A percentile compares a stretch with the other conserved stretches of the same genome.
Conservation (phyloP, 2,797 vertebrate species). For the Argya squamiceps region DNA sequence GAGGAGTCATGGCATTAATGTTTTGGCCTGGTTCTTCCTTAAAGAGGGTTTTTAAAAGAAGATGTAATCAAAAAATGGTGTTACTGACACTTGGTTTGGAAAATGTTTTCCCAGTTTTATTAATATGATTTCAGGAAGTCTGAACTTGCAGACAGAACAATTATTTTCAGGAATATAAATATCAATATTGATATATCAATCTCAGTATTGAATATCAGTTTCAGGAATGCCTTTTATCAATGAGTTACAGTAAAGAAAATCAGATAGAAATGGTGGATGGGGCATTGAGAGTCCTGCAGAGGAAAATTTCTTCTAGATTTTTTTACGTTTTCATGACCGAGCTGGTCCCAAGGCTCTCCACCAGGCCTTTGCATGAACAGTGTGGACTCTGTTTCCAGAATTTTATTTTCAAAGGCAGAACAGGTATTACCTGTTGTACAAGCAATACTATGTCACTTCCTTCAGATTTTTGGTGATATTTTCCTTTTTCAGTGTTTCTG, state of each 20-base stretch:
- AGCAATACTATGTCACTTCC: accelerated
- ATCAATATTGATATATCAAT: not conserved
- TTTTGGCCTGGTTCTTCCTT: not conserved
- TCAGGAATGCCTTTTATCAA: not conserved
- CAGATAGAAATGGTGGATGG: not conserved
- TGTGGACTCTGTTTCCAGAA: accelerated
- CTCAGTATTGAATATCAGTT: not conserved
- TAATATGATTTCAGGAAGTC: not conserved
- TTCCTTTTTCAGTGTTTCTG: not conserved
- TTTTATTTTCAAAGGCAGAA: not conserved
- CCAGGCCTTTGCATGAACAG: not conserved
- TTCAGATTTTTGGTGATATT: not conserved
- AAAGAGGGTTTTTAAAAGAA: not conserved
- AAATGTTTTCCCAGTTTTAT: not conserved
- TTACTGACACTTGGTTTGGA: not conserved
- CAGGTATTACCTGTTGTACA: not conserved
- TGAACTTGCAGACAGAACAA: not conserved
- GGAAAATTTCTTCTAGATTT: not conserved
- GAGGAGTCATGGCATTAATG: accelerated
- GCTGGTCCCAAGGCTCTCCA: not conserved
- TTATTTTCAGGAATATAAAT: not conserved
- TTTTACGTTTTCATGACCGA: not conserved
- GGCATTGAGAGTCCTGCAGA: not conserved
- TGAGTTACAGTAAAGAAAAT: not conserved
- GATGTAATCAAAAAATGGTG: accelerated